Evolutionary conservation across 2,113 vertebrate genomes (phyloP).

Genomic region (Emydura subglobosa): DNA sequence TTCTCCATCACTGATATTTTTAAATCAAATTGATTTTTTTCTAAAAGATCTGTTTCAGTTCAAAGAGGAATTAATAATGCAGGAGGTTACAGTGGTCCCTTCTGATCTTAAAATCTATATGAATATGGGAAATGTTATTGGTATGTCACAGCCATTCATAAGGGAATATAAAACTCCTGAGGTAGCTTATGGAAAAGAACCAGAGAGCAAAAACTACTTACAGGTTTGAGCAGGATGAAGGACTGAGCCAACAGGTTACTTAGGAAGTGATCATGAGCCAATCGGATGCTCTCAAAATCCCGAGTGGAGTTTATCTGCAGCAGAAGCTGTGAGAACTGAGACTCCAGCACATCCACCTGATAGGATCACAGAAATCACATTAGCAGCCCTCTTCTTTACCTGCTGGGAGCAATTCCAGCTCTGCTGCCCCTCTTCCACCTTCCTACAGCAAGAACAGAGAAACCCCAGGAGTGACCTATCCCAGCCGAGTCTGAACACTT

Average conservation of each 20-base stretch:
- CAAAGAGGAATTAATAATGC: neutral
- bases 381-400: neutral
- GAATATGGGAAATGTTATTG: neutral
- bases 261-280: conserved; percentile 97
- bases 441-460: neutral
- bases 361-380: neutral
- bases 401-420: neutral
- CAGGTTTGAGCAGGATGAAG: conserved; percentile 97
- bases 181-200: neutral
- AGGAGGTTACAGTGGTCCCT: neutral
- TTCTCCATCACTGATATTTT: neutral
- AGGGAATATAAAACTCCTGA: neutral
- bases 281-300: conserved; percentile 96
- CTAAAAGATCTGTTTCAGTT: neutral
- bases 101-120: neutral
- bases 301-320: conserved; percentile 95
- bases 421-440: neutral
- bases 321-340: conserved; percentile 97
- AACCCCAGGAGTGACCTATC: neutral
- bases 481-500: neutral
- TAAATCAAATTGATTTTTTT: neutral
- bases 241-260: conserved; percentile 97
- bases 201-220: conserved; percentile 66
- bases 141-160: neutral
- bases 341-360: conserved; percentile 97